Base-by-base conservation (phyloP, 1,140 invertebrate genomes). In the Saxidomus purpurata region DNA sequence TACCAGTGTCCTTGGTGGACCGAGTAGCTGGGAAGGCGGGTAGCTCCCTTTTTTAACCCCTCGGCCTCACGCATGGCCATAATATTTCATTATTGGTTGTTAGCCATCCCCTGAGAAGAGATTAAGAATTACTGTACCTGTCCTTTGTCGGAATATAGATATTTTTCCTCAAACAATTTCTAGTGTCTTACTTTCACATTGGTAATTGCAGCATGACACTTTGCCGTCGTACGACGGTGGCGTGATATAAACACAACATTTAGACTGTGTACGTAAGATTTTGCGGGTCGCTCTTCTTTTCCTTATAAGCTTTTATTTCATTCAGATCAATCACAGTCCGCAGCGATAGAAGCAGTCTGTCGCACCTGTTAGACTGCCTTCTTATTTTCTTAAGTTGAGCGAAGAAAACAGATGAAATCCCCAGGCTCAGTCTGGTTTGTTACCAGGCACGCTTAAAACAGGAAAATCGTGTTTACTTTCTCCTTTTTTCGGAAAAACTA, bases 331-430 rank as follows among this genome's bases (percentile, higher is more conserved):
- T 28, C 17, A 13, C 4, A 47, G 13, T 28, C 2, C 1, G 13
- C 15, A 4, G 25, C 1, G 0, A 40, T 4, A 4, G 25, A 40
- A 38, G 40, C 82, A 47, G 82, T 71, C 82, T 40, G 31, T 38
- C 59, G 86, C 86, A 88, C 86, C 86, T 88, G 85, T 25, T 79
- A 63, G 85, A 87, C 85, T 61, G 85, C 17, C 1, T 36, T n/a
- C 0, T 11, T 13, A 3, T 13, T 40, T 17, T 31, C 0, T 19
- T 40, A 2, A 9, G 31, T 28, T 55, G n/a, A 28, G 61, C 31
- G 17, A 52, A 4, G 6, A 74, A 0, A 0, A 0, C n/a, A n/a
- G 31, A 1, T 1, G 28, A 31, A 36, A 49, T 0, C 22, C 19
- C 36, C 3, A 59, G 8, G 55, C 25, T 15, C 83, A 74, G 83